Base-by-base conservation (phyloP, 2,888 invertebrate species). In the Diarsia brunnea region DNA sequence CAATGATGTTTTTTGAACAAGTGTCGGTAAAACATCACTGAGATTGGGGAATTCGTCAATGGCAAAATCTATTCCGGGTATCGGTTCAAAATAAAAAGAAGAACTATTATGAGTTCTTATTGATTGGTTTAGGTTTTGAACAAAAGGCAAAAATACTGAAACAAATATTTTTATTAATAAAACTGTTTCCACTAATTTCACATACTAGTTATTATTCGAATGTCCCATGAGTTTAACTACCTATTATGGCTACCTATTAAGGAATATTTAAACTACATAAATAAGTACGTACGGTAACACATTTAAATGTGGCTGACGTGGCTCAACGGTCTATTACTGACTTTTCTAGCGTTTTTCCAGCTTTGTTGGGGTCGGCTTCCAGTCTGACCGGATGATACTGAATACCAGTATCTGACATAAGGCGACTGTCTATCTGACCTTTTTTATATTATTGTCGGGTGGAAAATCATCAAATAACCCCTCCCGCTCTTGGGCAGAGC, bases 31-130 rank as follows among this genome's bases (percentile, higher is more conserved):
- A 21, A 85, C 24, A 21, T 85, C 71, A 19, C 53, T 75, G 1
- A 85, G 74, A 19, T 60, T 75, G 1, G 83, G 83, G 5, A 68
- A 85, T 21, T 79, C 73, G 4, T 84, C 84, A 21, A 79, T 45
- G 2, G 10, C 21, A 21, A 73, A 19, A 49, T 79, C 63, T 19
- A 75, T 12, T 24, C 8, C 51, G 14, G 47, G 43, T 14, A 79
- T 12, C 0, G 66, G 21, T 21, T 67, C 66, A 31, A 38, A 38
- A 38, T 75, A 27, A 16, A 68, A 53, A 12, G 21, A 2, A 16
- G 55, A 58, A 12, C 24, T 27, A 51, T 68, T 45, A 3, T 1
- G 16, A 58, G 14, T 14, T 21, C 3, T 38, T 69, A 16, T 51
- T 24, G 51, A 24, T 38, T 27, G n/a, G 21, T 65, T 75, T 31